These are phyloP conservation scores for Sphaeramia orbicularis DNA, from an alignment of 2,797 vertebrate genomes.

Conservation along the genomic window DNA sequence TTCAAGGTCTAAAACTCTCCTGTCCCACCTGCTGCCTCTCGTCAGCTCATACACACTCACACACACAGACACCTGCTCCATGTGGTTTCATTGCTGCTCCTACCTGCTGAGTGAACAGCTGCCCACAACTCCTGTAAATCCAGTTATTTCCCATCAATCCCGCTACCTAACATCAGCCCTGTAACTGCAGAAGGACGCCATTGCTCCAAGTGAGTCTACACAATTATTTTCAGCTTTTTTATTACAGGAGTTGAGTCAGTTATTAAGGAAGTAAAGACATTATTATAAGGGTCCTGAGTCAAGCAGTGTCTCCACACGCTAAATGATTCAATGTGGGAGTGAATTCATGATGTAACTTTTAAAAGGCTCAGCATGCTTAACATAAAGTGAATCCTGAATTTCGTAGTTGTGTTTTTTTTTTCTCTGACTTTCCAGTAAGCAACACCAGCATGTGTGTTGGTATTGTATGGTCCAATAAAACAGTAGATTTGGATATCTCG, in stretches of 20 bases:
- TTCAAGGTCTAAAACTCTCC: conserved; percentile 20
- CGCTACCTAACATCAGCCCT: conserved; percentile 21
- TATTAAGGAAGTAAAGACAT: no score
- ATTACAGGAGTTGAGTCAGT: conserved; percentile 9
- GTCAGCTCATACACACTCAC: conserved; percentile 22
- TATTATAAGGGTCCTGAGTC: not conserved
- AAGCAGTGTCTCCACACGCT: not conserved
- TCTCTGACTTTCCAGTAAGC: not conserved
- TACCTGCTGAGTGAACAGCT: conserved; percentile 74
- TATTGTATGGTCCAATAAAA: not conserved
- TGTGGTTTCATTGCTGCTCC: conserved; percentile 46
- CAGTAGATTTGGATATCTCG: not conserved
- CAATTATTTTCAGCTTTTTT: conserved; percentile 4
- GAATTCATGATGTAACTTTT: conserved; percentile 5
- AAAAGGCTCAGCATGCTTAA: not conserved
- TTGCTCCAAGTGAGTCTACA: conserved; percentile 1
- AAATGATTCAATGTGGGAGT: conserved; percentile 1
- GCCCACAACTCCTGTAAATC: conserved; percentile 46
- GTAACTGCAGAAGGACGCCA: not conserved
- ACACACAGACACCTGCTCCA: conserved; percentile 31
- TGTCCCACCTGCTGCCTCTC: conserved; percentile 54
- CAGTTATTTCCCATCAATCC: conserved; percentile 22
- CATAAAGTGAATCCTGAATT: not conserved
- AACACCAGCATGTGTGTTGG: not conserved
- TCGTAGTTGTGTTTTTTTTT: not conserved